Evolutionary conservation across 2,113 vertebrate genomes (phyloP).

Genomic region (Macaca mulatta): DNA sequence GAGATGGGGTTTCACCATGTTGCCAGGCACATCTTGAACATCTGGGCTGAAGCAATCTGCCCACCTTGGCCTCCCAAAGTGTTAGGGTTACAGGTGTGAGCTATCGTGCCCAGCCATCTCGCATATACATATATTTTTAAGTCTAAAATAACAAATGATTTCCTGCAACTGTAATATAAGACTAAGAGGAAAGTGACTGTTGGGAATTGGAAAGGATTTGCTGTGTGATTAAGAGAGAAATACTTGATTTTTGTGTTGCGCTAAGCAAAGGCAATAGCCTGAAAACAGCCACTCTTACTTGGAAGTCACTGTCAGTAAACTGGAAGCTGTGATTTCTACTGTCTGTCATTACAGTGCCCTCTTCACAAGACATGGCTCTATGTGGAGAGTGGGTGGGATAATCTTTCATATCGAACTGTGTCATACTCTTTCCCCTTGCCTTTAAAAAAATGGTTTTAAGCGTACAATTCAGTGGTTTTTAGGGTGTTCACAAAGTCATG

Average conservation of each 20-base stretch:
- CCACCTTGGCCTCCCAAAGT: no score
- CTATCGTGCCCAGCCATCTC: no score
- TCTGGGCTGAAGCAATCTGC: no score
- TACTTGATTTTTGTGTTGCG: background rate
- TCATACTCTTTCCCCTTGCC: background rate
- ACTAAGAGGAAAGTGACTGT: background rate
- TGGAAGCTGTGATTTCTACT: background rate
- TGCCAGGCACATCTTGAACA: no score
- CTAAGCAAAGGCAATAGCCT: constrained; percentile 11
- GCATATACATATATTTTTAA: background rate
- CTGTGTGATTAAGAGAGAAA: constrained; percentile 44
- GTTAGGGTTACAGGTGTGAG: no score
- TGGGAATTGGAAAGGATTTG: background rate
- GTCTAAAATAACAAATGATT: background rate
- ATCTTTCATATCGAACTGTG: background rate
- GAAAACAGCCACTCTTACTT: constrained; percentile 22
- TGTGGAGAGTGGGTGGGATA: background rate
- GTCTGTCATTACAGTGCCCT: background rate
- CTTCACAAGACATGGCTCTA: background rate
- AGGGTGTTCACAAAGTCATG: background rate
- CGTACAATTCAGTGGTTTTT: background rate
- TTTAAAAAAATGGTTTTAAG: background rate
- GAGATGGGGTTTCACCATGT: no score
- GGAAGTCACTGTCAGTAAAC: constrained; percentile 13
- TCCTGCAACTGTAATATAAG: background rate